Evolutionary conservation across 2,888 invertebrate species (phyloP).

Genomic region (Dicycla oo): DNA sequence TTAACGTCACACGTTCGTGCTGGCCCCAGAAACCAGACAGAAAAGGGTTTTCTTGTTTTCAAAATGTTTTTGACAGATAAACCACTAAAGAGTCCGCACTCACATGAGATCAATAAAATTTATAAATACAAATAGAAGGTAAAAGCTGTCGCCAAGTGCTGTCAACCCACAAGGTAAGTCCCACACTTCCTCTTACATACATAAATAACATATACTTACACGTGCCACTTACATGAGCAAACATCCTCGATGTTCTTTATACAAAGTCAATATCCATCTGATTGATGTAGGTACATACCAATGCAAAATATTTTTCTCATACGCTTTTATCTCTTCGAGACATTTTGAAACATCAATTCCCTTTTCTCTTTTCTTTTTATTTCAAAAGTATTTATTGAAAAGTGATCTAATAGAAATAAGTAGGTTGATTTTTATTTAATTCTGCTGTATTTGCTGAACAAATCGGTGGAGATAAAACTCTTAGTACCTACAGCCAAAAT

Average conservation of each 20-base stretch:
- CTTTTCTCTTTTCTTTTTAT: background rate
- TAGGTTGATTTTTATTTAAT: no score
- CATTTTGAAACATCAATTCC: no score
- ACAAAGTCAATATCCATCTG: background rate
- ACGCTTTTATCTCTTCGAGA: background rate
- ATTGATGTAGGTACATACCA: background rate
- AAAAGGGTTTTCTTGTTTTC: no score
- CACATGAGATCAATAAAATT: constrained; percentile 10
- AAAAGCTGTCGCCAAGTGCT: constrained; percentile 8
- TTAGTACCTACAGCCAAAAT: background rate
- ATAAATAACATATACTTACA: background rate
- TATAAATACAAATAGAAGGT: constrained; percentile 20
- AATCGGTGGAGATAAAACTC: background rate
- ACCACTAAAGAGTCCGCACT: background rate
- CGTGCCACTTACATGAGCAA: background rate
- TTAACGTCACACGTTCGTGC: no score
- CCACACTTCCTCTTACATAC: background rate
- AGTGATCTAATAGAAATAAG: no score
- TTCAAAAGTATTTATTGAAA: no score
- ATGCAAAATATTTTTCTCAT: background rate
- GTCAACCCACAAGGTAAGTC: constrained; percentile 5
- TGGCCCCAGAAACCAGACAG: no score
- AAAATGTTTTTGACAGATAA: constrained; percentile 3
- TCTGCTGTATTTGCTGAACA: no score
- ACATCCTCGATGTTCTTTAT: constrained; percentile 11